These are phyloP conservation scores for Latheticus oryzae DNA, from an alignment of 2,888 invertebrate species.

Conservation along the genomic window DNA sequence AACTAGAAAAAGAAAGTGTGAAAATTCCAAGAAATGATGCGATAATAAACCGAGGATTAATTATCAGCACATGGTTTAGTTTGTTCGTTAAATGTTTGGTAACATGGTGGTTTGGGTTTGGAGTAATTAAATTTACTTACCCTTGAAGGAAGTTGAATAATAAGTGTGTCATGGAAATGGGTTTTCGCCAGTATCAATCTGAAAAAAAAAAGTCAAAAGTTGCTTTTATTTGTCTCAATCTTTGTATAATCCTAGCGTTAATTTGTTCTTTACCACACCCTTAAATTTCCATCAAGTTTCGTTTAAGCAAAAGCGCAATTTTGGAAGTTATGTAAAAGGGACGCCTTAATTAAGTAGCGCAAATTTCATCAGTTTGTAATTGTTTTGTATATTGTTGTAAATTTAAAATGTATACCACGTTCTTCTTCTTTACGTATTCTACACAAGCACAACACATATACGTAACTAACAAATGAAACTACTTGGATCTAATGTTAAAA, in stretches of 20 bases:
- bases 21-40: no score
- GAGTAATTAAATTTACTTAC: constrained; percentile 20
- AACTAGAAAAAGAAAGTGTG: no score
- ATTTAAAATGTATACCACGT: constrained; percentile 32
- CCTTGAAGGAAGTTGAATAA: constrained; percentile 8
- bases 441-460: constrained; percentile 32
- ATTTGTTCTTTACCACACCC: constrained; percentile 2
- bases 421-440: constrained; percentile 36
- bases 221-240: no score
- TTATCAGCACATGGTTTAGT: constrained; percentile 11
- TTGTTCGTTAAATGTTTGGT: constrained; percentile 9
- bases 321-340: constrained; percentile 20
- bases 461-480: no score
- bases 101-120: constrained; percentile 3
- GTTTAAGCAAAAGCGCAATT: constrained; percentile 3
- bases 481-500: no score
- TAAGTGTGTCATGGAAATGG: constrained; percentile 11
- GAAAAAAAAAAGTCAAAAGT: no score
- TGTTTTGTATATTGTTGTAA: constrained; percentile 17
- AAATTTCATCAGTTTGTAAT: constrained; percentile 34
- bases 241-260: background rate
- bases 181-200: no score
- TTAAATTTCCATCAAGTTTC: constrained; percentile 2
- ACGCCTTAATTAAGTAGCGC: constrained; percentile 30
- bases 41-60: constrained; percentile 14